A percentile compares a stretch with the other conserved stretches of the same genome.
These are phyloP conservation scores for Botia kubotai DNA, from an alignment of 2,797 vertebrate species.

Conservation along the genomic window DNA sequence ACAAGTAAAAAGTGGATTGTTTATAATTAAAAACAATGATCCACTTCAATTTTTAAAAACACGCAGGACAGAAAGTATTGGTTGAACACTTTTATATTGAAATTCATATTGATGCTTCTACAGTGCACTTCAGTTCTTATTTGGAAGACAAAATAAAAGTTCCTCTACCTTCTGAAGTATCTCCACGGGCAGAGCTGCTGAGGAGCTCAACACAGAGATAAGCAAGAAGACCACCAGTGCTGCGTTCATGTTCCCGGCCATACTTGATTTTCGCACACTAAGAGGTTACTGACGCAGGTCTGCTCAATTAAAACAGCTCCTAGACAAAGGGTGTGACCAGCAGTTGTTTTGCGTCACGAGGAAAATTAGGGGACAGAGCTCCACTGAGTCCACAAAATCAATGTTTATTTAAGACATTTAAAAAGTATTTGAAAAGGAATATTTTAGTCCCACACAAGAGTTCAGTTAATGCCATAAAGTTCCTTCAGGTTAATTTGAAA, in stretches of 20 bases:
- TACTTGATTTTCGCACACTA: constrained; percentile 2
- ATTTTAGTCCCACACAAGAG: constrained; percentile 44
- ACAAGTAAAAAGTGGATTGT: not conserved
- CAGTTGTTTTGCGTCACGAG: constrained; percentile 40
- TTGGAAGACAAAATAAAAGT: not conserved
- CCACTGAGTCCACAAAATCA: constrained; percentile 44
- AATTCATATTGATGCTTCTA: too few species aligned
- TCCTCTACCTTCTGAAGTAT: constrained; percentile 45
- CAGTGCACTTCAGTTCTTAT: not conserved
- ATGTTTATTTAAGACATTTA: constrained; percentile 60
- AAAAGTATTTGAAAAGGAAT: constrained; percentile 42
- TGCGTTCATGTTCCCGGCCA: constrained; percentile 47
- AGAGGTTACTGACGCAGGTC: not conserved
- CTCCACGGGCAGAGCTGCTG: constrained; percentile 40
- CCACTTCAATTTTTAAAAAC: not conserved
- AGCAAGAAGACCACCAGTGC: constrained; percentile 45
- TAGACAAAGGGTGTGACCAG: constrained; percentile 35
- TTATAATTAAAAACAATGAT: not conserved
- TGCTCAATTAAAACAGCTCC: constrained; percentile 39
- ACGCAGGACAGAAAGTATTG: too few species aligned
- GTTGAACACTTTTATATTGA: too few species aligned
- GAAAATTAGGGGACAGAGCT: constrained; percentile 26
- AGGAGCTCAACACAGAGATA: constrained; percentile 31
- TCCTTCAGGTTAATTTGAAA: constrained; percentile 51
- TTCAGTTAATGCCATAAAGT: constrained; percentile 51